A percentile compares a stretch with the other conserved stretches of the same genome.
Evolutionary conservation across 2,113 vertebrate species (phyloP).

Genomic region (Scolopax mira): DNA sequence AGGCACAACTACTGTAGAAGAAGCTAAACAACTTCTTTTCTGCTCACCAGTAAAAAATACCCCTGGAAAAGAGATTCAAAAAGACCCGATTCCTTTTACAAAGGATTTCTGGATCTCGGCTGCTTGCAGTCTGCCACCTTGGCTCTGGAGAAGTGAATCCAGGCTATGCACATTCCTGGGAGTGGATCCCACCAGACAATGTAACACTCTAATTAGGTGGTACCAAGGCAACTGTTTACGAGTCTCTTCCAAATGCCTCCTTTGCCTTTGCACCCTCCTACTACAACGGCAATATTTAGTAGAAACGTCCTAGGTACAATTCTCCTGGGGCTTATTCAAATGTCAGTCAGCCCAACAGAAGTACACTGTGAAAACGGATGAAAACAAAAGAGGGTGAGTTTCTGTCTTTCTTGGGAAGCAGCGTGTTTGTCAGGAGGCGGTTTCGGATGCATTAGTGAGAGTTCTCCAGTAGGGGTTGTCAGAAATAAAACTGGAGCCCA

Average conservation of each 20-base stretch:
- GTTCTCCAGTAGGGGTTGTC: neutral
- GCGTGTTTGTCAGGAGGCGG: neutral
- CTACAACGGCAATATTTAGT: slow-evolving; percentile 50
- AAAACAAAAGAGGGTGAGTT: slow-evolving; percentile 33
- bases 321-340: slow-evolving; percentile 46
- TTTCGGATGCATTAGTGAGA: neutral
- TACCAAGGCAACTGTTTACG: slow-evolving; percentile 66
- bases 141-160: slow-evolving; percentile 39
- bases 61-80: neutral
- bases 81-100: neutral
- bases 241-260: slow-evolving; percentile 53
- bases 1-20: neutral
- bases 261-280: slow-evolving; percentile 56
- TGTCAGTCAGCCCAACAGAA: slow-evolving; percentile 35
- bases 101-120: neutral
- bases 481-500: neutral
- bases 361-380: slow-evolving; percentile 8
- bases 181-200: slow-evolving; percentile 58
- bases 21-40: neutral
- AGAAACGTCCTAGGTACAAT: slow-evolving; percentile 35
- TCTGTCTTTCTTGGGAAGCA: neutral
- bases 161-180: slow-evolving; percentile 29
- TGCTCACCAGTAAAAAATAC: neutral
- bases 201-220: slow-evolving; percentile 41
- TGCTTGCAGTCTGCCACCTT: slow-evolving; percentile 20